Evolutionary conservation across 2,888 invertebrate species (phyloP), one percentile per base, ranked within the genome.

Genomic region (Pyralis farinalis): DNA sequence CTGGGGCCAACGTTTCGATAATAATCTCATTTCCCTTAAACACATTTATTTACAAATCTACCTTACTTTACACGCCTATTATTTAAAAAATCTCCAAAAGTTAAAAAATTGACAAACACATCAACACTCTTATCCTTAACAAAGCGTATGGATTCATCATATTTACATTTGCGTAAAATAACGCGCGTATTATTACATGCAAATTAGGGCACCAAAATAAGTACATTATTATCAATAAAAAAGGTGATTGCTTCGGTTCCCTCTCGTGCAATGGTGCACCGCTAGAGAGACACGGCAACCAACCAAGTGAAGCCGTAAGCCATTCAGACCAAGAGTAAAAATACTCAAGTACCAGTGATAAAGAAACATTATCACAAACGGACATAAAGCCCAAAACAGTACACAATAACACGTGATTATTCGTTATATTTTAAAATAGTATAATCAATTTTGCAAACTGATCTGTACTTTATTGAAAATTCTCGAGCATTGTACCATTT

Each of bases 61-160:
- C 25, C 30, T 71, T 75, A 79, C 65, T 49, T 55, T 71, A 71
- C 68, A 73, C 43, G 37, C 51, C 51, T 59, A 69, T 51, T 47
- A 67, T 67, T 64, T 63, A 65, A 16, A 71, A 76, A 76, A 78
- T 71, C 75, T 80, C 80, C 75, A 81, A 83, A 80, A 74, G 76
- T 81, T 76, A 74, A 80, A 78, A 85, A 86, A 80, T 76, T 72
- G 83, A 86, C 81, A 86, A 85, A 88, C 85, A 86, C 84, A 83
- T 82, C 73, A 85, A 83, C 81, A 83, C 83, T 71, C 87, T 86
- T 87, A 86, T 70, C 72, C 34, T 83, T 85, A 86, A 71, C 77
- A 87, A 88, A 88, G 87, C 87, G 87, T 85, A 86, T 86, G 84
- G 88, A 87, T 88, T 87, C 87, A 74, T 86, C 63, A 52, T 87